phyloP scores from a whole-genome alignment of 2,888 invertebrate genomes.

The Zaprionus lineosus region DNA sequence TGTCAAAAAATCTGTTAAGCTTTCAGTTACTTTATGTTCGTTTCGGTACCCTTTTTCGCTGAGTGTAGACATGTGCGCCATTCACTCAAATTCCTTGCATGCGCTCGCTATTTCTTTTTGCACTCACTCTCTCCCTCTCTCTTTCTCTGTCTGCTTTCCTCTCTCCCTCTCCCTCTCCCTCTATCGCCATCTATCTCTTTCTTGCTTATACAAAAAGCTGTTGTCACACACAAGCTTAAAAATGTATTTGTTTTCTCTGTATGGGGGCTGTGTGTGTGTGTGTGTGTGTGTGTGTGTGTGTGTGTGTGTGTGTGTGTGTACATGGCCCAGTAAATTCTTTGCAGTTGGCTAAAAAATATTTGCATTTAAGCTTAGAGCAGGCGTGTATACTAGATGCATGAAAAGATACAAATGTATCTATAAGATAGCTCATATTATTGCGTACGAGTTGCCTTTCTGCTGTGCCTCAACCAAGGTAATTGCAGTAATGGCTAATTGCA shows the following conservation, averaged over 20 bases:
- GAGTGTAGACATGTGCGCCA: slow-evolving; percentile 34
- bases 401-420: neutral
- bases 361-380: too few relatives aligned
- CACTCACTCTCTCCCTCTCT: slow-evolving; percentile 3
- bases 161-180: neutral
- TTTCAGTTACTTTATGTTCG: too few relatives aligned
- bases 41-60: too few relatives aligned
- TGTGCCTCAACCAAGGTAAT: too few relatives aligned
- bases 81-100: slow-evolving; percentile 24
- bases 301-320: slow-evolving; percentile 11
- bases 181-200: neutral
- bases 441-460: neutral
- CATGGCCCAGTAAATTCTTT: slow-evolving; percentile 55
- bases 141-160: neutral
- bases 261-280: neutral
- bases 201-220: slow-evolving; percentile 32
- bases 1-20: too few relatives aligned
- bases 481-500: slow-evolving; percentile 48
- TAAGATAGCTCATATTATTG: neutral
- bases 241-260: too few relatives aligned
- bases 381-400: slow-evolving; percentile 22
- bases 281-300: slow-evolving; percentile 1
- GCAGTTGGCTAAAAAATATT: slow-evolving; percentile 56
- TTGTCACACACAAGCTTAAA: neutral
- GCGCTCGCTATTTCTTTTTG: neutral